Evolutionary conservation across 2,888 invertebrate species (phyloP).

Genomic region (Apotomis betuletana): DNA sequence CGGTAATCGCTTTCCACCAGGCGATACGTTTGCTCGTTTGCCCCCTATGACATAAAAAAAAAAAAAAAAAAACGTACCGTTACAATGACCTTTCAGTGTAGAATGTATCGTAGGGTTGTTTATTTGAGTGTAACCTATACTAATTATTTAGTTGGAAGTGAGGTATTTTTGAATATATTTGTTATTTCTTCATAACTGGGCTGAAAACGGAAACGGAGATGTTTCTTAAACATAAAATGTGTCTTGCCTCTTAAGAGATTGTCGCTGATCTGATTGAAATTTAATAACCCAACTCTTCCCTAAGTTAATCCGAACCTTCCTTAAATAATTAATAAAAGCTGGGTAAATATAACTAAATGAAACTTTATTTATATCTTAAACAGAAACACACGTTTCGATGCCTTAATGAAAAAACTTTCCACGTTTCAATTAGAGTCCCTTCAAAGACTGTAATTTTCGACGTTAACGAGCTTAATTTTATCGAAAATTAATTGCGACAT

Average conservation of each 20-base stretch:
- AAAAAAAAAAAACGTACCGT: too few relatives aligned
- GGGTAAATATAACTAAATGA: conserved; percentile 19
- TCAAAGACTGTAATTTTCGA: conserved; percentile 43
- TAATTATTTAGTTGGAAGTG: too few relatives aligned
- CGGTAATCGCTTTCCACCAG: too few relatives aligned
- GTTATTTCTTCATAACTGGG: too few relatives aligned
- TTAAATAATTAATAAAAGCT: conserved; percentile 19
- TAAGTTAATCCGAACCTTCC: conserved; percentile 5
- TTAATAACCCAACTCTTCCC: conserved; percentile 14
- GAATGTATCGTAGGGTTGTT: too few relatives aligned
- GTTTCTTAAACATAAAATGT: too few relatives aligned
- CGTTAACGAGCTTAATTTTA: conserved; percentile 45
- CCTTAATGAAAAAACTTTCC: conserved; percentile 44
- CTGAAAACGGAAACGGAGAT: too few relatives aligned
- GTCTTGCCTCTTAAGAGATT: neutral
- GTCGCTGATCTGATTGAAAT: neutral
- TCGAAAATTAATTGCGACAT: conserved; percentile 46
- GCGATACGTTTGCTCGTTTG: too few relatives aligned
- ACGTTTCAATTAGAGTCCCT: conserved; percentile 43
- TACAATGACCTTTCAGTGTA: too few relatives aligned
- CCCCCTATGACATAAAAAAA: too few relatives aligned
- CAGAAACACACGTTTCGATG: conserved; percentile 38
- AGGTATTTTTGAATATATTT: too few relatives aligned
- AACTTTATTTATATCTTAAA: conserved; percentile 39
- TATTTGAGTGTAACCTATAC: too few relatives aligned